Conservation (phyloP, 2,888 invertebrate genomes). For the Platycnemis pennipes region DNA sequence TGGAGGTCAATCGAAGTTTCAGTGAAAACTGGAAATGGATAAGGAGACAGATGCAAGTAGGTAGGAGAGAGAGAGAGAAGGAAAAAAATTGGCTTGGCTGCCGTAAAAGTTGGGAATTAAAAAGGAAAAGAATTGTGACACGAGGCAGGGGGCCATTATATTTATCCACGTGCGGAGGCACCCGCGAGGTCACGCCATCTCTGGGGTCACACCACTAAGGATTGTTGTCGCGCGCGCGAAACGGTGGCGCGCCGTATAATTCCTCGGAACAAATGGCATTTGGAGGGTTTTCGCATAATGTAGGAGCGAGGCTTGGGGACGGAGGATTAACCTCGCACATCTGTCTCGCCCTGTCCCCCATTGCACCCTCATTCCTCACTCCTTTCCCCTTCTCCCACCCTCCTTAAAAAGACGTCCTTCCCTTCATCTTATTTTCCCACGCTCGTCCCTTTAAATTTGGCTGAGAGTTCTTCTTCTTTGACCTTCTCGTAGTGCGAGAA, state of each 20-base stretch:
- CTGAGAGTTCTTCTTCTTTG: too few species aligned
- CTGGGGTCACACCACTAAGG: background rate
- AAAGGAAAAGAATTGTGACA: background rate
- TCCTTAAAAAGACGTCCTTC: background rate
- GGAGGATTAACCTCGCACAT: background rate
- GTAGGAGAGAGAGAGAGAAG: background rate
- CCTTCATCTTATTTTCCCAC: too few species aligned
- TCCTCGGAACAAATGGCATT: slow-evolving; percentile 10
- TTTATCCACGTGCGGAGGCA: background rate
- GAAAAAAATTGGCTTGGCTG: background rate
- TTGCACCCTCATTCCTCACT: background rate
- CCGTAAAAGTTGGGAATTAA: background rate
- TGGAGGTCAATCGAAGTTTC: too few species aligned
- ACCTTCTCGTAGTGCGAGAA: too few species aligned
- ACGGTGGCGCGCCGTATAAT: background rate
- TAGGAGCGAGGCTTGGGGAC: background rate
- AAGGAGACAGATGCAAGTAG: too few species aligned
- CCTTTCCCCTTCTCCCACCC: background rate
- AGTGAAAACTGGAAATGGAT: too few species aligned
- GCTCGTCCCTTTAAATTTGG: too few species aligned
- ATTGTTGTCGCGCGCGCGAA: background rate
- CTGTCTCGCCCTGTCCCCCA: background rate
- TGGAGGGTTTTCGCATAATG: slow-evolving; percentile 11
- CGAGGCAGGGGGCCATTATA: background rate
- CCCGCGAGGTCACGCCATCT: background rate